Evolutionary conservation across 2,888 invertebrate species (phyloP), one percentile per base, ranked within the genome.

Genomic region (Halictus quadricinctus): DNA sequence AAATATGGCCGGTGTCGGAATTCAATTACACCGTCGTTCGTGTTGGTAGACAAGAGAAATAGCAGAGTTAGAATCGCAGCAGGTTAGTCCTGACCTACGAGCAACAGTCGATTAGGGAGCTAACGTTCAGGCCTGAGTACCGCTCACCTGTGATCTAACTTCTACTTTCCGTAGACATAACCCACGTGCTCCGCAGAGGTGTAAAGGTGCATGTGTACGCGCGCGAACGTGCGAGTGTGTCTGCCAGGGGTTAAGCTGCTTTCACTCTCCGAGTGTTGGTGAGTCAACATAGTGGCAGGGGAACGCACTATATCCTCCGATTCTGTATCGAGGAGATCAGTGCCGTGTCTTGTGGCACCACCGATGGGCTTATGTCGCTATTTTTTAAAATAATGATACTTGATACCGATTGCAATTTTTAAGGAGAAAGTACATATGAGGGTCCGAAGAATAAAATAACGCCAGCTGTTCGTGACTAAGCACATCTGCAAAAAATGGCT

Each of bases 191-290:
- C 79, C 79, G 36, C 70, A 25, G 25, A 75, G 76, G 84, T 77
- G 79, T 58, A 54, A 73, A 79, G 48, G 54, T 75, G 66, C 74
- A n/a, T 50, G 60, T 48, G 66, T 36, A 54, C 48, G 50, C 36
- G 70, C 66, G 75, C 36, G 66, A 21, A 29, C 25, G n/a, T 36
- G 73, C 58, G 46, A 72, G 66, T 29, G 66, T 29, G 74, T 41
- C 64, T 50, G 69, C 13, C 72, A 54, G 76, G 85, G 82, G 80
- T 88, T 88, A 91, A 87, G 85, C 86, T 81, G 90, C 92, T 92
- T 92, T 92, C 92, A 91, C 92, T 92, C 89, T 91, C 79, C 50
- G 79, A 86, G 91, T 90, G 88, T 91, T 90, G 87, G 89, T 89
- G 87, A 90, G 87, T 86, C 86, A 84, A 87, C 74, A 74, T 83